Conservation (phyloP, 2,888 invertebrate species). For the Clusia tigrina region DNA sequence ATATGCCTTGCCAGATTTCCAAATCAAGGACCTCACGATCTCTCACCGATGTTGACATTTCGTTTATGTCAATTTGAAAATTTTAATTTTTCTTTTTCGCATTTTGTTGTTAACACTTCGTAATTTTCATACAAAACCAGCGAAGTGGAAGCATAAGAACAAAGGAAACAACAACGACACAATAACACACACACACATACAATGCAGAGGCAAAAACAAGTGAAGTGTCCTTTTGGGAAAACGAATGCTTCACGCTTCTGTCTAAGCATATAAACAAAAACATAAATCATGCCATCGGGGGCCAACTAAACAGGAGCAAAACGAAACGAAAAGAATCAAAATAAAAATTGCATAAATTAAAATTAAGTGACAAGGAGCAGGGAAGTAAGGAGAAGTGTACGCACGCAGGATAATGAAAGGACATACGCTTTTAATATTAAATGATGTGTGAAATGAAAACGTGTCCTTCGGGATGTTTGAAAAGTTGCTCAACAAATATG, state of each 20-base stretch:
- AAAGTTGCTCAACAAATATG: not conserved
- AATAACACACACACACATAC: not conserved
- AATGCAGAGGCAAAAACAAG: slow-evolving; percentile 38
- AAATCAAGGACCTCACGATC: slow-evolving; percentile 29
- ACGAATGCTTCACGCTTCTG: slow-evolving; percentile 3
- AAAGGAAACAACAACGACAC: slow-evolving; percentile 3
- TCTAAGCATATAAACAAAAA: slow-evolving; percentile 33
- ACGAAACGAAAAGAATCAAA: not conserved
- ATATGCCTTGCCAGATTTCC: slow-evolving; percentile 28
- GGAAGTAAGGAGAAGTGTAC: slow-evolving; percentile 20
- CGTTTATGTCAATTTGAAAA: slow-evolving; percentile 28
- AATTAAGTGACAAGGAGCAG: slow-evolving; percentile 50
- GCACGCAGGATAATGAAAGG: not conserved
- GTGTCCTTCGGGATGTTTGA: slow-evolving; percentile 47
- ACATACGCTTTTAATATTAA: slow-evolving; percentile 52
- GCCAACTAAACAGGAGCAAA: not conserved
- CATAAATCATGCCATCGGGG: slow-evolving; percentile 44
- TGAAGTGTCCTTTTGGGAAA: slow-evolving; percentile 40
- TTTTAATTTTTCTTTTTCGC: slow-evolving; percentile 24
- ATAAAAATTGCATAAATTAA: slow-evolving; percentile 43
- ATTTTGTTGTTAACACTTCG: slow-evolving; percentile 58
- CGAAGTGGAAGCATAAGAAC: slow-evolving; percentile 44
- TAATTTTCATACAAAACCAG: slow-evolving; percentile 51
- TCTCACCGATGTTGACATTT: slow-evolving; percentile 20
- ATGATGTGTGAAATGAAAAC: slow-evolving; percentile 61